Conservation (phyloP, 2,113 vertebrate species). For the Mormyrus iriodes region DNA sequence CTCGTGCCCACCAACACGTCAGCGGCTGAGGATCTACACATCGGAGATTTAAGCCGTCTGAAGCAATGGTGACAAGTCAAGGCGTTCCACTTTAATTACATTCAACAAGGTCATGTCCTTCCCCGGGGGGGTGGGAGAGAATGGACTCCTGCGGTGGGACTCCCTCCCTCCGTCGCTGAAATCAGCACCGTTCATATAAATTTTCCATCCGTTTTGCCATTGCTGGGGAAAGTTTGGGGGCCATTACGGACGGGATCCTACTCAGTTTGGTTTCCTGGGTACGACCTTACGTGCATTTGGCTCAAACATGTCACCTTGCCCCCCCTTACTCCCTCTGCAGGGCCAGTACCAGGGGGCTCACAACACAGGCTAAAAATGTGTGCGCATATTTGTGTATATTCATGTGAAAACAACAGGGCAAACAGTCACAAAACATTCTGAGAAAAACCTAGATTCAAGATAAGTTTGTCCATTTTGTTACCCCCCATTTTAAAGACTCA, state of each 20-base stretch:
- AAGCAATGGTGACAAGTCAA: constrained; percentile 72
- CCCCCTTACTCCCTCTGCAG: neutral
- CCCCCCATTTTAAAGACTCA: too few species aligned
- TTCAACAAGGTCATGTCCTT: constrained; percentile 67
- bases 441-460: neutral
- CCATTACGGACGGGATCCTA: neutral
- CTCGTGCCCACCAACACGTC: constrained; percentile 61
- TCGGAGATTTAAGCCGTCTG: constrained; percentile 76
- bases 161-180: neutral
- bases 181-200: neutral
- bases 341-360: neutral
- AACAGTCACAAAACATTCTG: neutral
- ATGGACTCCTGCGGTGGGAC: neutral
- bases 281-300: neutral
- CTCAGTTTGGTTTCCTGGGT: neutral
- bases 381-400: neutral
- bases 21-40: constrained; percentile 68
- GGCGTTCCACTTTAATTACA: constrained; percentile 78
- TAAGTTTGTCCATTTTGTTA: neutral
- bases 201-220: neutral
- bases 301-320: neutral
- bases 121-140: constrained; percentile 26
- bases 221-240: neutral
- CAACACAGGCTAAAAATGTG: neutral
- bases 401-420: neutral